These are phyloP conservation scores for Pangasius djambal DNA, from an alignment of 2,797 vertebrate species.

Conservation along the genomic window DNA sequence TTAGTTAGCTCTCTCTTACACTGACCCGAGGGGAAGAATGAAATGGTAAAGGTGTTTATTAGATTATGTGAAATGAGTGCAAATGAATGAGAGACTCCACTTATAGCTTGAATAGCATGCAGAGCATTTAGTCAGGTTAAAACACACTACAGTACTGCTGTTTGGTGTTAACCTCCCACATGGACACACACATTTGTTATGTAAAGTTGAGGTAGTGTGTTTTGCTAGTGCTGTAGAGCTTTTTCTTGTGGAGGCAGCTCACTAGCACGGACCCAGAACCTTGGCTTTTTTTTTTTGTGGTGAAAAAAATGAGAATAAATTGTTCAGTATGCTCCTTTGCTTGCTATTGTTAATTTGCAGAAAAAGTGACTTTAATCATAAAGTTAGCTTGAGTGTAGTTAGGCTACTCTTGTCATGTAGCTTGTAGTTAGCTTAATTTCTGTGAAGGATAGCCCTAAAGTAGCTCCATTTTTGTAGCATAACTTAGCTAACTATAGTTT, in stretches of 20 bases:
- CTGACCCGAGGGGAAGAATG: background rate
- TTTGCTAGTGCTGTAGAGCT: background rate
- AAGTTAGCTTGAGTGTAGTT: background rate
- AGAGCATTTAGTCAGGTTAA: background rate
- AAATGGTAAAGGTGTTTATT: background rate
- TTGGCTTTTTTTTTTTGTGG: background rate
- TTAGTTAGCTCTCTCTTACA: background rate
- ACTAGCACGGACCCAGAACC: background rate
- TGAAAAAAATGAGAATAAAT: background rate
- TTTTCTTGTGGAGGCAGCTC: background rate
- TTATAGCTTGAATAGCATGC: background rate
- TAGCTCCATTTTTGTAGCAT: background rate
- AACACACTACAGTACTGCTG: background rate
- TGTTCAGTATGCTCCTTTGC: background rate
- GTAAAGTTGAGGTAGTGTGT: background rate
- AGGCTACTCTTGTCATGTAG: background rate
- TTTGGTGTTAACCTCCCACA: background rate
- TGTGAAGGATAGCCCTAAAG: background rate
- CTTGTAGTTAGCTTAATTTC: background rate
- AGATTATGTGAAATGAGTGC: background rate
- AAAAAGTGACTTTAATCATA: background rate
- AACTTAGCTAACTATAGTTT: background rate
- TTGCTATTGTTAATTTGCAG: background rate
- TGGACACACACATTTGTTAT: background rate
- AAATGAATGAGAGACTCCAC: background rate